phyloP scores from a whole-genome alignment of 2,113 vertebrate genomes.

The Machaerirhynchus nigripectus region DNA sequence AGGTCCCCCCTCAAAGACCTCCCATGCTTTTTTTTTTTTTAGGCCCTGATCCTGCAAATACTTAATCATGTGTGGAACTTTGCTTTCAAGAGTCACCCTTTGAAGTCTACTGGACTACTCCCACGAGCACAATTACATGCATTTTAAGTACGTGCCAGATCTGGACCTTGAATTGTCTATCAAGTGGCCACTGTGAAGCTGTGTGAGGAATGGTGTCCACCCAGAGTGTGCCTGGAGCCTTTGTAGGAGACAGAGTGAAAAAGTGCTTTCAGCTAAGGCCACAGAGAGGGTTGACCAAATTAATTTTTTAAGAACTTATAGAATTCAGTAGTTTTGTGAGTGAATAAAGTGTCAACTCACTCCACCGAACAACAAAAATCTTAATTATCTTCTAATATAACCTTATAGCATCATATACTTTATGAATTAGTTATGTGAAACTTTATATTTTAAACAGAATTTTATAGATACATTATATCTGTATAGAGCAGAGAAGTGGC shows the following conservation, averaged over 20 bases:
- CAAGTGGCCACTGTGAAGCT: neutral
- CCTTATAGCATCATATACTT: neutral
- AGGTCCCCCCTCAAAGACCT: neutral
- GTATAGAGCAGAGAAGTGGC: slow-evolving; percentile 24
- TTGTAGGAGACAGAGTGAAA: neutral
- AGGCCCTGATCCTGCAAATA: neutral
- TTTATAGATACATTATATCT: slow-evolving; percentile 17
- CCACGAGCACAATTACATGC: neutral
- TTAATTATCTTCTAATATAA: neutral
- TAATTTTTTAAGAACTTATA: neutral
- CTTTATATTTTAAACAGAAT: neutral
- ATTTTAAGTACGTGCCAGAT: neutral
- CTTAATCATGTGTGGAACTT: neutral
- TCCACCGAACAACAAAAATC: neutral
- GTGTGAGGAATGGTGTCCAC: neutral
- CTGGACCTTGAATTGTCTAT: neutral
- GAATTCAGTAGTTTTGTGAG: neutral
- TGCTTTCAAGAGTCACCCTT: neutral
- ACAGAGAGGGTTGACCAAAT: neutral
- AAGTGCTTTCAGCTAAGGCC: neutral
- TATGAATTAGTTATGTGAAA: neutral
- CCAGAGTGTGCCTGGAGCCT: neutral
- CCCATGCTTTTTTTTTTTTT: neutral
- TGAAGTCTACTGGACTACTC: slow-evolving; percentile 24
- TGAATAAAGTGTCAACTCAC: neutral